Evolutionary conservation across 2,113 vertebrate genomes (phyloP), one percentile per base, ranked within the genome.

Genomic region (Gorilla gorilla): DNA sequence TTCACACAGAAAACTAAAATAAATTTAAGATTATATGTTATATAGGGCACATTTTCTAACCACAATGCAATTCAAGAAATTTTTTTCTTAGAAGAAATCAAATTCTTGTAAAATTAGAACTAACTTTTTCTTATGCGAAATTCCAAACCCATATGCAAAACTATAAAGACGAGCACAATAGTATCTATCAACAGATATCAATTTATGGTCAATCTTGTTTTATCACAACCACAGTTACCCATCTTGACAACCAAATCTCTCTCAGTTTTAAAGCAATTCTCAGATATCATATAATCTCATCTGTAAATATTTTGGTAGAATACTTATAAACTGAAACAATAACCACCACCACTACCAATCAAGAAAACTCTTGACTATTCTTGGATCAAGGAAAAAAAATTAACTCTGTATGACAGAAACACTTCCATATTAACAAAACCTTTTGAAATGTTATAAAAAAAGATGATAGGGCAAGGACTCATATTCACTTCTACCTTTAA

Each of bases 1-100:
- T 57, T 89, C 55, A 85, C 2, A 94, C 1, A 89, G 45, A 45
- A 95, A 92, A 73, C 1, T 35, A 88, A 40, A 97, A 84, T 89
- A 95, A 93, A 95, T 40, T 94, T 90, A 93, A 85, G 32, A 92
- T 78, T 93, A 93, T 57, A 87, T 83, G 59, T 25, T 80, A 12
- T 64, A 52, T n/a, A 92, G 16, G 43, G 43, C 3, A 85, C 57
- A 92, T 70, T 92, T 57, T 91, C 6, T 91, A 73, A 90, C 2
- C 13, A 78, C 27, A 91, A 87, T 80, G n/a, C 20, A 96, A 88
- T 57, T 91, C 45, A 84, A 57, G 43, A 95, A 59, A 55, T 9
- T n/a, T 86, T 72, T 96, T 45, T 82, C 50, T 72, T 83, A 84
- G 8, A 85, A 84, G 4, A 85, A 89, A 86, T 72, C 57, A 95